A percentile compares a stretch with the other conserved stretches of the same genome.
Conservation (phyloP, 2,888 invertebrate species). For the Eutolmus rufibarbis region DNA sequence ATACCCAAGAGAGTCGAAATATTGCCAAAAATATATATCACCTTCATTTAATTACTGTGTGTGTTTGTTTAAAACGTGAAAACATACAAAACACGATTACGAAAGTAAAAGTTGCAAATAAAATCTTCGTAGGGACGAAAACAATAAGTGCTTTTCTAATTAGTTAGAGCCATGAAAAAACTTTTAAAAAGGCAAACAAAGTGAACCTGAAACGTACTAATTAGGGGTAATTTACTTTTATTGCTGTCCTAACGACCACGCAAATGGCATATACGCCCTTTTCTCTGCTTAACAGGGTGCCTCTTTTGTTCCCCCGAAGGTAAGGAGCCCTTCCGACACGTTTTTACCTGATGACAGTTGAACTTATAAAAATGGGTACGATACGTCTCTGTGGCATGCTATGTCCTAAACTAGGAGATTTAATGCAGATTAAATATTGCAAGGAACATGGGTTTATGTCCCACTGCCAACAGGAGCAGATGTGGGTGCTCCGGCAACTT, state of each 20-base stretch:
- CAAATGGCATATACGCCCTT: not conserved
- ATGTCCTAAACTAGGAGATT: not conserved
- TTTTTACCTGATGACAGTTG: not conserved
- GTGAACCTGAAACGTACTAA: not conserved
- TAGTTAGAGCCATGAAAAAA: not conserved
- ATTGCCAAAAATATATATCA: too few species aligned
- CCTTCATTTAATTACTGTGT: not conserved
- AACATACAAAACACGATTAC: not conserved
- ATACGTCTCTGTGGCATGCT: not conserved
- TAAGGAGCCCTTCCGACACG: not conserved
- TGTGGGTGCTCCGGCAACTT: not conserved
- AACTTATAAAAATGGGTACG: not conserved
- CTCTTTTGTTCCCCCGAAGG: not conserved
- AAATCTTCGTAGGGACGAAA: not conserved
- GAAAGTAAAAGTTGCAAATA: not conserved
- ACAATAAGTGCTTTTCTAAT: not conserved
- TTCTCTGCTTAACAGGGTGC: not conserved
- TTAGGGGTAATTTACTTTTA: not conserved
- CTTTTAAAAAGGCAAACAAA: not conserved
- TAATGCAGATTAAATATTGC: not conserved
- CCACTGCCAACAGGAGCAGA: not conserved
- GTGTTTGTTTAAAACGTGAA: not conserved
- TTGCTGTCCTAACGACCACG: not conserved
- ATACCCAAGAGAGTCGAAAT: too few species aligned
- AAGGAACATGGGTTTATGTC: not conserved